Base-by-base conservation (phyloP, 2,797 vertebrate genomes). In the Apogon hyalosoma region DNA sequence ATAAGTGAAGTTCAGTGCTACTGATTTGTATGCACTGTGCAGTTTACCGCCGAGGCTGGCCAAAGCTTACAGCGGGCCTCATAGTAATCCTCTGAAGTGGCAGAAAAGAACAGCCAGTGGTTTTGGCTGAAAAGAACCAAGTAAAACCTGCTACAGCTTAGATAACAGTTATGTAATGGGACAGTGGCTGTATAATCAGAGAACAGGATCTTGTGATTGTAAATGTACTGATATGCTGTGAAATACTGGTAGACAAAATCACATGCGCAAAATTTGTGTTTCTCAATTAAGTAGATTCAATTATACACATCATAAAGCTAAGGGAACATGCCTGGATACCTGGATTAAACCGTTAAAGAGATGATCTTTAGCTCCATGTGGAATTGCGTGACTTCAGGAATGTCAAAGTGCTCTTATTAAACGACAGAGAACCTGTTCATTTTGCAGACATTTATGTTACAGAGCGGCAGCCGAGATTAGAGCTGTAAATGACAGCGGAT, bases 31-130 rank as follows among this genome's bases (percentile, higher is more conserved):
- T 39, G 18, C 50, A 63, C 51, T 51, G 19, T 51, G 19, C 41
- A 55, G 52, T 60, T 50, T 46, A 18, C 16, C 11, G 14, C 19
- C 55, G 54, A 51, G 48, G 54, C 43, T 39, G 52, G 64, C 69
- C 51, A 50, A 21, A 57, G 67, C 63, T 61, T 61, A 47, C 46
- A 49, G 69, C 31, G 40, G 52, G 52, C 24, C 62, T 66, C 40
- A 54, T 21, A 63, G 63, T 67, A 63, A 72, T 71, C 48, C 66
- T 51, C 18, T 55, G 43, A 73, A 33, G 52, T 67, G 60, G 63
- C 46, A 48, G 57, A 33, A 61, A 53, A 61, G 51, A 49, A 52
- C 57, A 63, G 52, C 52, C 51, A 65, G 60, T 14, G 69, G 36
- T 74, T 69, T 62, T 53, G 1, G 14, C 36, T 70, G 51, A 62